Evolutionary conservation across 2,113 vertebrate species (phyloP).

Genomic region (Anoura caudifer): DNA sequence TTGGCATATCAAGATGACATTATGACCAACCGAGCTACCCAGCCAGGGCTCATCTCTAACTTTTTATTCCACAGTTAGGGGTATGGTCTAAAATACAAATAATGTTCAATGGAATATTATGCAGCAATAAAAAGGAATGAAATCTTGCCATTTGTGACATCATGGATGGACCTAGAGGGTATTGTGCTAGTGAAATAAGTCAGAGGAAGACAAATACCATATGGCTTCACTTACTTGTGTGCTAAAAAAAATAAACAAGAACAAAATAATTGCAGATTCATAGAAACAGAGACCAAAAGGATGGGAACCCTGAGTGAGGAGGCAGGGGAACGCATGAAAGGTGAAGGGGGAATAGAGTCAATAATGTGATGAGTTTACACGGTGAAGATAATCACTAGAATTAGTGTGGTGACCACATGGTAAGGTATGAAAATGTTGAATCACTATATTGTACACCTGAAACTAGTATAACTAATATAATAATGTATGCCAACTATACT

Average conservation of each 20-base stretch:
- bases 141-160: neutral
- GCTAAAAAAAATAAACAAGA: neutral
- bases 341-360: neutral
- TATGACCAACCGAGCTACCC: neutral
- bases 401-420: neutral
- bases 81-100: neutral
- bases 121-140: neutral
- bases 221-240: neutral
- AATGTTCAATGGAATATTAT: neutral
- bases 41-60: neutral
- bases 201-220: neutral
- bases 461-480: neutral
- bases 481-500: neutral
- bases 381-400: neutral
- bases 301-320: neutral
- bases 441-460: neutral
- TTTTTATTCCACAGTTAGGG: neutral
- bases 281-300: neutral
- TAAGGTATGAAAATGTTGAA: neutral
- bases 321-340: neutral
- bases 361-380: neutral
- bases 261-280: neutral
- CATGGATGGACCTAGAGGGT: neutral
- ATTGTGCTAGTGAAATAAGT: neutral
- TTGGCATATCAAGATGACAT: neutral